Conservation (phyloP, 2,113 vertebrate genomes). For the Trichomycterus rosablanca region DNA sequence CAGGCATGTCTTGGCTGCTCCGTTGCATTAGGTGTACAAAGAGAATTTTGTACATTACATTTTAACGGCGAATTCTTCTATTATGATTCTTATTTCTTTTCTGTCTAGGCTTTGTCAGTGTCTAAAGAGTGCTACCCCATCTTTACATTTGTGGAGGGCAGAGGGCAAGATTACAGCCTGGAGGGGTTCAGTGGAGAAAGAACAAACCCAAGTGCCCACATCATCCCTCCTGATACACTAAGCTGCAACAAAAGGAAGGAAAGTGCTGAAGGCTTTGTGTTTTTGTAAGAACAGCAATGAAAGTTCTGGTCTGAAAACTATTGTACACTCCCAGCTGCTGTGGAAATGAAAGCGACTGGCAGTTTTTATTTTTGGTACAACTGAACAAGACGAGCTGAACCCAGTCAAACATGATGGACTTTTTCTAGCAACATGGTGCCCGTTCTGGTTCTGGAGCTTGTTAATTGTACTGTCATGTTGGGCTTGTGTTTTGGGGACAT, state of each 20-base stretch:
- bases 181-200: conserved; percentile 64
- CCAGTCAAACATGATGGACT: background rate
- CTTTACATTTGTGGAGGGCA: conserved; percentile 82
- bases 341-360: background rate
- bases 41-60: too few species aligned
- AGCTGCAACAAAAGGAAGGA: conserved; percentile 59
- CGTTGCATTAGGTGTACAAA: too few species aligned
- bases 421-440: background rate
- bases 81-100: background rate
- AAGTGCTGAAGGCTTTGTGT: conserved; percentile 82
- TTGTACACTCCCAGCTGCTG: background rate
- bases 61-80: too few species aligned
- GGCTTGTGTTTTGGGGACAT: too few species aligned
- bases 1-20: too few species aligned
- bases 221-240: conserved; percentile 55
- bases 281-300: conserved; percentile 64
- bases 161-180: conserved; percentile 76
- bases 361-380: background rate
- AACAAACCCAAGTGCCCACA: conserved; percentile 53
- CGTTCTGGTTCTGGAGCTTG: background rate
- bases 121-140: conserved; percentile 82
- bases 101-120: conserved; percentile 72
- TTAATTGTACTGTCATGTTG: too few species aligned
- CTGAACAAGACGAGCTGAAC: background rate
- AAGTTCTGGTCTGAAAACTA: background rate